Evolutionary conservation across 2,113 vertebrate species (phyloP), one percentile per base, ranked within the genome.

Genomic region (Oncorhynchus keta): DNA sequence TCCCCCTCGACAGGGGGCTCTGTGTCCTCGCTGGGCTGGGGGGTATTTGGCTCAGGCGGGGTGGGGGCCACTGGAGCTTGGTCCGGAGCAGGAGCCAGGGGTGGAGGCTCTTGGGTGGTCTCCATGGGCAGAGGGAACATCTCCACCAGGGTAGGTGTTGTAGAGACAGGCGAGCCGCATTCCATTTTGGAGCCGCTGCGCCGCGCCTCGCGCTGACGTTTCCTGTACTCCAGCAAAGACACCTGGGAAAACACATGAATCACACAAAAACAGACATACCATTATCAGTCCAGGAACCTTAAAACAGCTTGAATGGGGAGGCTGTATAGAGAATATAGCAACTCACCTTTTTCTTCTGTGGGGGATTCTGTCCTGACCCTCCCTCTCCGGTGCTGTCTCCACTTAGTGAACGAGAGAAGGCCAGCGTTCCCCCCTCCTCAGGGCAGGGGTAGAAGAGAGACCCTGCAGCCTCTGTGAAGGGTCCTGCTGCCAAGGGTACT

Each of bases 301-400:
- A 64, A 64, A 0, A n/a, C 3, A n/a, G 62, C 22, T 22, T 64
- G 39, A 45, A 45, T 45, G 39, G 8, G 39, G 9, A 45, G 39
- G 22, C 3, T 13, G 4, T 14, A 68, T 16, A 16, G 65, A 35
- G 35, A 35, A 35, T 7, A 35, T 26, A 67, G 65, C 51, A 55
- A 5, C 76, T 88, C 89, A 97, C 97, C 96, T 99, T 99, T 93
- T 99, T 99, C 96, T 99, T 99, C 87, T 99, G 98, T 76, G 97
- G 97, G 76, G 98, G 97, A 86, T 99, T 98, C 90, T 97, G 96
- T 55, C 95, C 92, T 1, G 93, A 95, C 61, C 95, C 89, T 72
- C 90, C 95, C 57, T 97, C 98, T 14, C 94, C 90, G 71, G 93
- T 73, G 73, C 32, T 91, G 70, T 99, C 97, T 80, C 93, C 92